A percentile compares a stretch with the other conserved stretches of the same genome.
Conservation (phyloP, 2,888 invertebrate species). For the Abrostola triplasia region DNA sequence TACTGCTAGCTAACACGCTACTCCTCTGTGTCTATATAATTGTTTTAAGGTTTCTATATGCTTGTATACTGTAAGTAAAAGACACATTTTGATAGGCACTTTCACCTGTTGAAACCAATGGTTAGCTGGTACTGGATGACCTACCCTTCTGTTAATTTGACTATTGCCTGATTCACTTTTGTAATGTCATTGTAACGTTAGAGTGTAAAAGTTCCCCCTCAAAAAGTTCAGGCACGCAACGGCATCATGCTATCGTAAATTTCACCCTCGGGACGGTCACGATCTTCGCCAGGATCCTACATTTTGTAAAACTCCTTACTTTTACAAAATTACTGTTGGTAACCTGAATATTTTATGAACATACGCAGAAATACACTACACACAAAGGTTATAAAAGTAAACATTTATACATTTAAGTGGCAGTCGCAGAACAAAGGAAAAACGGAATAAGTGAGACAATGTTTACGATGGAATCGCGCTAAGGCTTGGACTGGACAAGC, state of each 20-base stretch:
- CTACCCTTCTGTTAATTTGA: slow-evolving; percentile 54
- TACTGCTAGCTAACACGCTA: not conserved
- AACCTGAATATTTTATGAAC: slow-evolving; percentile 15
- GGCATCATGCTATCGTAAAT: slow-evolving; percentile 65
- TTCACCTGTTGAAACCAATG: slow-evolving; percentile 63
- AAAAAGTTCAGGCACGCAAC: slow-evolving; percentile 55
- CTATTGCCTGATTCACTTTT: slow-evolving; percentile 33
- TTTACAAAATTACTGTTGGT: slow-evolving; percentile 34
- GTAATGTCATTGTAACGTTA: slow-evolving; percentile 11
- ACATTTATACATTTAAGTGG: slow-evolving; percentile 19
- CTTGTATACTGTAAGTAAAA: no score
- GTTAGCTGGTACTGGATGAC: slow-evolving; percentile 21
- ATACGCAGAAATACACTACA: slow-evolving; percentile 16
- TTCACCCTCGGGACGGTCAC: slow-evolving; percentile 57
- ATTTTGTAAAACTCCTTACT: slow-evolving; percentile 46
- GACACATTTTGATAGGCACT: no score
- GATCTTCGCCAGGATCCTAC: slow-evolving; percentile 53
- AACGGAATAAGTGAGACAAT: slow-evolving; percentile 22
- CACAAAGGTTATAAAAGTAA: slow-evolving; percentile 21
- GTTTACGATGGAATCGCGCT: slow-evolving; percentile 28
- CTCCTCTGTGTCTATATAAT: not conserved
- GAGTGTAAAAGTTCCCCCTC: slow-evolving; percentile 41
- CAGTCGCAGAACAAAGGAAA: slow-evolving; percentile 31
- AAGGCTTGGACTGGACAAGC: slow-evolving; percentile 24
- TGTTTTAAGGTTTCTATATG: not conserved